phyloP scores from a whole-genome alignment of 2,113 vertebrate genomes.

The Percina caprodes region DNA sequence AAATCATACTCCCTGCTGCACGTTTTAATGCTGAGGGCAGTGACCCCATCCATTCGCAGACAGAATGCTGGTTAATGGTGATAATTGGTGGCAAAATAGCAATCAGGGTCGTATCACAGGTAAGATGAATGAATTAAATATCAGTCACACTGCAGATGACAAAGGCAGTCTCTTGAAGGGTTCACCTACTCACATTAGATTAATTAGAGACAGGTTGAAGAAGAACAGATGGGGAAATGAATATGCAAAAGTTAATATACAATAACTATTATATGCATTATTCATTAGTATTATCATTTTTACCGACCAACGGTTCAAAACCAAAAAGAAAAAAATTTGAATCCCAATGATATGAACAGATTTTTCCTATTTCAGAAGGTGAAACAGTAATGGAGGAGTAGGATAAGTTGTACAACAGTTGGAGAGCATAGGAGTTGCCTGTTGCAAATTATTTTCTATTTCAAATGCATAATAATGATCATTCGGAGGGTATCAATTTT shows the following conservation, averaged over 20 bases:
- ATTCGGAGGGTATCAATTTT: background rate
- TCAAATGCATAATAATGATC: background rate
- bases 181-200: background rate
- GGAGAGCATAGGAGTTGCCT: background rate
- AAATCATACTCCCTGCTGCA: constrained; percentile 48
- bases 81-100: constrained; percentile 35
- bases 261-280: background rate
- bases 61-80: constrained; percentile 46
- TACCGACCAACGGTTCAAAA: background rate
- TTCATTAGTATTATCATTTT: background rate
- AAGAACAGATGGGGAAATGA: background rate
- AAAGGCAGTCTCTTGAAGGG: background rate
- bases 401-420: background rate
- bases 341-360: background rate
- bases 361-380: background rate
- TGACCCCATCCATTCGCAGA: constrained; percentile 44
- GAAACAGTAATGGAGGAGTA: background rate
- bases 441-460: background rate
- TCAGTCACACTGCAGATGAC: background rate
- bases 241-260: background rate
- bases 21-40: constrained; percentile 36
- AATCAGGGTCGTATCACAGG: constrained; percentile 6
- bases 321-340: background rate
- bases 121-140: constrained; percentile 5
- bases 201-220: background rate